A percentile compares a stretch with the other conserved stretches of the same genome.
Evolutionary conservation across 2,797 vertebrate species (phyloP).

Genomic region (Tapirus indicus): DNA sequence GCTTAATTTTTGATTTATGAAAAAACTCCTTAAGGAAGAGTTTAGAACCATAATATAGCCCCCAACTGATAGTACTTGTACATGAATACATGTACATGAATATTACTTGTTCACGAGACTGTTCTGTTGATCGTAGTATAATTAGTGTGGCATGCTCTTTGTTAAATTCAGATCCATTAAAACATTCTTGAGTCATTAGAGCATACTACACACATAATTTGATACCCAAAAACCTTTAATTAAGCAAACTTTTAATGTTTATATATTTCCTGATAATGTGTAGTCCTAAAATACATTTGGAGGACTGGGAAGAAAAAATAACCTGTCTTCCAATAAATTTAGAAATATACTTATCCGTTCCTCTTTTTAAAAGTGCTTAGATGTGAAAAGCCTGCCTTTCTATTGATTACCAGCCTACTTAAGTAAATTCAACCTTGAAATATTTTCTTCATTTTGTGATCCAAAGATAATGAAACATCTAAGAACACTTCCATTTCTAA

Average conservation of each 20-base stretch:
- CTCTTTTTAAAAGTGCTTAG: conserved; percentile 64
- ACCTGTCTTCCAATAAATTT: conserved; percentile 51
- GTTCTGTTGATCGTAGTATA: neutral
- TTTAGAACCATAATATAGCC: conserved; percentile 13
- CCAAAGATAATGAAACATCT: conserved; percentile 42
- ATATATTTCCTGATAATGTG: conserved; percentile 30
- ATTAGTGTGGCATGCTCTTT: neutral
- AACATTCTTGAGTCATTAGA: conserved; percentile 6
- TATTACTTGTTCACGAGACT: neutral
- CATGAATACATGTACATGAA: neutral
- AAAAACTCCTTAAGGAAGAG: conserved; percentile 48
- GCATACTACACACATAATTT: neutral
- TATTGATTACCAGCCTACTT: conserved; percentile 22
- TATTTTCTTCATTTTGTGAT: conserved; percentile 43
- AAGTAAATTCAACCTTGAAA: conserved; percentile 55
- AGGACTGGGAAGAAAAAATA: conserved; percentile 46
- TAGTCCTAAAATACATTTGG: conserved; percentile 63
- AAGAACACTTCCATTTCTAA: conserved; percentile 53
- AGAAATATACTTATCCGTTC: conserved; percentile 51
- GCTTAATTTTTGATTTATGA: conserved; percentile 39
- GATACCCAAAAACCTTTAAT: conserved; percentile 45
- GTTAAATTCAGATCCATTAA: neutral
- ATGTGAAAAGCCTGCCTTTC: conserved; percentile 51
- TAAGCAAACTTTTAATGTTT: conserved; percentile 21
- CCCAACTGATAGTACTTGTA: neutral